These are phyloP conservation scores for Eulimnadia texana DNA, from an alignment of 1,140 invertebrate genomes.

Conservation along the genomic window DNA sequence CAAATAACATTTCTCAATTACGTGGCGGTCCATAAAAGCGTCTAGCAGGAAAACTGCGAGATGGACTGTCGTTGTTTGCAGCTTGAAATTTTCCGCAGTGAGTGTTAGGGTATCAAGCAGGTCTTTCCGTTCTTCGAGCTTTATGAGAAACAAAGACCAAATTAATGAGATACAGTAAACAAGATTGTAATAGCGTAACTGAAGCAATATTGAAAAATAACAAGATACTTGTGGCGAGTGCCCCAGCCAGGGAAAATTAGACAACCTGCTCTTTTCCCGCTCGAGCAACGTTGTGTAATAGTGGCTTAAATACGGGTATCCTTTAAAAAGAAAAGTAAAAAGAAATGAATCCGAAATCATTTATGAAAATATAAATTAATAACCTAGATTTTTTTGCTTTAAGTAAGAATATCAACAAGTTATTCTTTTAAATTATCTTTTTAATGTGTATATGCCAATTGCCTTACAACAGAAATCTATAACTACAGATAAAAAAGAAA, in stretches of 20 bases:
- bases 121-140: background rate
- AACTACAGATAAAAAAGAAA: too few relatives aligned
- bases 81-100: background rate
- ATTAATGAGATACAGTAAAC: background rate
- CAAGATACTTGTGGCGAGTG: background rate
- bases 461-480: too few relatives aligned
- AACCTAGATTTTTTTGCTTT: too few relatives aligned
- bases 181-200: background rate
- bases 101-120: background rate
- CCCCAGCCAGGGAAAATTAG: background rate
- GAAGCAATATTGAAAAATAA: background rate
- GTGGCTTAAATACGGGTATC: background rate
- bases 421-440: too few relatives aligned
- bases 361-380: background rate
- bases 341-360: background rate
- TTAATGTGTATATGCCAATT: too few relatives aligned
- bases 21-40: background rate
- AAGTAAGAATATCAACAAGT: too few relatives aligned
- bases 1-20: background rate
- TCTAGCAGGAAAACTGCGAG: background rate
- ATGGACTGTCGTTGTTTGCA: background rate
- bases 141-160: background rate
- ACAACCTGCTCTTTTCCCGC: background rate
- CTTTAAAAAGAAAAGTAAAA: too few relatives aligned
- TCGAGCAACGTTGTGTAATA: background rate